phyloP scores from a whole-genome alignment of 2,888 invertebrate species.

The Trileptium ribeirensis region DNA sequence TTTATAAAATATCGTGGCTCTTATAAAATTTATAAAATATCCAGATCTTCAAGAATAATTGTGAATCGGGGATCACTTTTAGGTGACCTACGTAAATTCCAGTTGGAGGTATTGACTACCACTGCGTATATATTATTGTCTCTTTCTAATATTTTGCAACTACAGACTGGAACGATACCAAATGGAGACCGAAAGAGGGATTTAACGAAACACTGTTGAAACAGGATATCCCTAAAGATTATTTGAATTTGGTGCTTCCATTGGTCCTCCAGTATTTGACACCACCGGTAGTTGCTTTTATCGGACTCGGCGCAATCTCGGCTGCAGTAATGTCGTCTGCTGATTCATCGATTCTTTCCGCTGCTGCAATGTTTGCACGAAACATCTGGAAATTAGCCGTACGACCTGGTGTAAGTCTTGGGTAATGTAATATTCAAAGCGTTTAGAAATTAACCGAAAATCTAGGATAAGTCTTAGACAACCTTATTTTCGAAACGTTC shows the following conservation, averaged over 20 bases:
- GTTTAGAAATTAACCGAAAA: no score
- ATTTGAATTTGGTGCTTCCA: conserved; percentile 90
- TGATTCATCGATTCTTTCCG: conserved; percentile 93
- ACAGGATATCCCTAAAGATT: conserved; percentile 52
- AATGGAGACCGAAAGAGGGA: conserved; percentile 55
- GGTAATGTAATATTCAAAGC: no score
- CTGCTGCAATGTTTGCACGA: conserved; percentile 96
- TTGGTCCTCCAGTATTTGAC: conserved; percentile 93
- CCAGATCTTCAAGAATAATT: no score
- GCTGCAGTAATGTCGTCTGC: conserved; percentile 99
- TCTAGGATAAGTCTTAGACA: no score
- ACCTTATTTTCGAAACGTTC: no score
- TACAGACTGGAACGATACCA: conserved; percentile 90
- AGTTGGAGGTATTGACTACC: no score
- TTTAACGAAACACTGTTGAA: conserved; percentile 27
- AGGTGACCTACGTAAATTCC: no score
- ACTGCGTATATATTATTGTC: no score
- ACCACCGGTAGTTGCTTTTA: conserved; percentile 88
- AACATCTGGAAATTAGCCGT: conserved; percentile 97
- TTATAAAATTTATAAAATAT: no score
- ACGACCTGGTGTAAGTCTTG: conserved; percentile 67
- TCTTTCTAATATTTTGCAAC: conserved; percentile 21
- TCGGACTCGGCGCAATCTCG: conserved; percentile 94
- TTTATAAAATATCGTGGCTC: no score
- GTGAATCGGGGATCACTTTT: no score